These are phyloP conservation scores for Phoxinus phoxinus DNA, from an alignment of 2,113 vertebrate genomes.

Conservation along the genomic window DNA sequence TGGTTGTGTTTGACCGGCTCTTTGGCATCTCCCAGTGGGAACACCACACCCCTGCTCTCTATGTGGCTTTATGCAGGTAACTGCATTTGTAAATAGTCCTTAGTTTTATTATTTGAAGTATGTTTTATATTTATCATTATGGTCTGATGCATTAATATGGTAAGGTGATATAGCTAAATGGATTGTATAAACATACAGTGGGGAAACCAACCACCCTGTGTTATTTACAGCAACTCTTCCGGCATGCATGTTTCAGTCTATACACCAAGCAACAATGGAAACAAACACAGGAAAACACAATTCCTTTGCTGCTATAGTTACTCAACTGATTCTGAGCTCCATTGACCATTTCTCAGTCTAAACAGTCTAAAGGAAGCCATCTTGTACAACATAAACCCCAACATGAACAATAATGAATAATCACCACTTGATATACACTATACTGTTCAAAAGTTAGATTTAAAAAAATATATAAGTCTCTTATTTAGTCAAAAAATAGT, in stretches of 20 bases:
- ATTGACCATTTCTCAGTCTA: conserved; percentile 10
- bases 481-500: background rate
- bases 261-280: conserved; percentile 30
- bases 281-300: conserved; percentile 44
- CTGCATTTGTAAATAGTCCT: background rate
- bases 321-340: background rate
- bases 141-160: background rate
- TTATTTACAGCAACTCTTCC: conserved; percentile 10
- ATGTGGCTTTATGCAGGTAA: conserved; percentile 1
- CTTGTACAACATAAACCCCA: background rate
- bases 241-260: conserved; percentile 24
- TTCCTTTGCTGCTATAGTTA: conserved; percentile 26
- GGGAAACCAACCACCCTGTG: too few relatives aligned
- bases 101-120: too few relatives aligned
- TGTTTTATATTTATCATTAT: background rate
- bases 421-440: background rate
- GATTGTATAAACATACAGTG: background rate
- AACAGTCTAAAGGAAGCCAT: conserved; percentile 1
- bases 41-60: conserved; percentile 50
- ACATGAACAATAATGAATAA: background rate
- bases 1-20: conserved; percentile 68
- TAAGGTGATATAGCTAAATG: background rate
- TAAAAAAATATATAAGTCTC: too few relatives aligned
- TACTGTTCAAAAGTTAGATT: background rate
- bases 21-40: conserved; percentile 58